Conservation (phyloP, 2,113 vertebrate genomes). For the Leucoraja erinaceus region DNA sequence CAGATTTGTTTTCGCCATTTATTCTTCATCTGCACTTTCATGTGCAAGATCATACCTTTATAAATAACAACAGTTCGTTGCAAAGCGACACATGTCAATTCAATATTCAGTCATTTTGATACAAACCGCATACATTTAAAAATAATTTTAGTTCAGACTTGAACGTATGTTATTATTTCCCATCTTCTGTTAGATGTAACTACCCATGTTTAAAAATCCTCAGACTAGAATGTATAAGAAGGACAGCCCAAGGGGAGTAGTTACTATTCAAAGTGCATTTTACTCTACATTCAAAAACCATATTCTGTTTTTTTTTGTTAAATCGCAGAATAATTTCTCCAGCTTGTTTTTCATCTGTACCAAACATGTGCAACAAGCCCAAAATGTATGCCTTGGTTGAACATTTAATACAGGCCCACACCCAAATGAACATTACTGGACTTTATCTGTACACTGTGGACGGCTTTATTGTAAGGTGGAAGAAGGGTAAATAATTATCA, state of each 20-base stretch:
- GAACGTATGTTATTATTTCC: not conserved
- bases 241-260: not conserved
- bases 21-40: not conserved
- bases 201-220: constrained; percentile 3
- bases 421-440: not conserved
- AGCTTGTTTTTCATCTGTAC: not conserved
- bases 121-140: not conserved
- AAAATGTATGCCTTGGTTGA: not conserved
- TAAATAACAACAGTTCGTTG: not conserved
- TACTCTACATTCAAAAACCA: not conserved
- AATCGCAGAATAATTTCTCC: not conserved
- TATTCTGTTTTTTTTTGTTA: not conserved
- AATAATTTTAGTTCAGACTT: not conserved
- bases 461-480: too few species aligned
- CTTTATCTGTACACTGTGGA: too few species aligned
- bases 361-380: not conserved
- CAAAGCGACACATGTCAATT: not conserved
- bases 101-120: not conserved
- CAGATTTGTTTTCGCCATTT: not conserved
- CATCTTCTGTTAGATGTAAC: constrained; percentile 1
- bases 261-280: not conserved
- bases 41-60: not conserved
- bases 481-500: too few species aligned
- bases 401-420: not conserved
- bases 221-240: not conserved